Base-by-base conservation (phyloP, 2,797 vertebrate genomes). In the Ibycter americanus region DNA sequence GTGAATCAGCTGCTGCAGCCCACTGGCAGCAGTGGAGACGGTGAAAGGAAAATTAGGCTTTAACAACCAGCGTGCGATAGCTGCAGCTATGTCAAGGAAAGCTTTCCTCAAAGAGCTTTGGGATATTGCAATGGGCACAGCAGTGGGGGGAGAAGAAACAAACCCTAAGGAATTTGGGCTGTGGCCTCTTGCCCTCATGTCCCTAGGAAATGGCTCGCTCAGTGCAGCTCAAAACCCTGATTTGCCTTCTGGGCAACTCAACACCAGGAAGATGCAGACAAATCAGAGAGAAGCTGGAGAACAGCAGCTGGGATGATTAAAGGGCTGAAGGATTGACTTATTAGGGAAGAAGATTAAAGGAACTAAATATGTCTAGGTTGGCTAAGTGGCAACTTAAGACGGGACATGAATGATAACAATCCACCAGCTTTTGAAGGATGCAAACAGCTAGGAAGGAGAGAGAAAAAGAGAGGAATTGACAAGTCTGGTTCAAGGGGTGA, bases 321-420 rank as follows among this genome's bases (percentile, higher is more conserved):
- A 97, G 84, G 92, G 94, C 54, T 93, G 94, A 93, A 93, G 90
- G 91, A 82, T 29, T 97, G 96, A 91, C 95, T 97, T 97, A 96
- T 96, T 89, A 96, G 72, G 80, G 83, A 95, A 95, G 94, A 96
- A 97, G 97, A 97, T 97, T 96, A 96, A 92, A 97, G 92, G 91
- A 97, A 97, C 95, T 96, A 97, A 97, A 97, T 91, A 96, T 78
- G 80, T 96, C 25, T 87, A 90, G 86, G 95, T 96, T 97, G 76
- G 31, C 88, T 96, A 96, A 97, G 83, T 89, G 91, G 96, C 94
- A 98, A 83, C 92, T 96, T 96, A 94, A 96, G 83, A 96, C 29
- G 15, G 87, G 96, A 96, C 90, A 87, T 97, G 97, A 96, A 97
- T 95, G 96, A 97, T 97, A 97, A 96, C 80, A 95, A 89, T 97